phyloP scores from a whole-genome alignment of 2,888 invertebrate species.

The Zootermopsis nevadensis region DNA sequence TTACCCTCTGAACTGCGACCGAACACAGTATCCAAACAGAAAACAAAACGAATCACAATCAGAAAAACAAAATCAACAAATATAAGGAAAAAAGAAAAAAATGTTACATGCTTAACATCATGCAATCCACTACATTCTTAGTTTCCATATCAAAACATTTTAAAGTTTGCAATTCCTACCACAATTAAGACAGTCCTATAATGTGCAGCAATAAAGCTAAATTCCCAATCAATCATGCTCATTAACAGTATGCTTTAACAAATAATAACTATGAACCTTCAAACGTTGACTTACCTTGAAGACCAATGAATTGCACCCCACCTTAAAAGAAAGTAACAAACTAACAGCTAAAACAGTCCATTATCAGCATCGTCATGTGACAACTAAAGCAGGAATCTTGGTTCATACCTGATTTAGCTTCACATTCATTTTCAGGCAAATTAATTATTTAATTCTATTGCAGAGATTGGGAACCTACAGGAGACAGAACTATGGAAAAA shows the following conservation, averaged over 20 bases:
- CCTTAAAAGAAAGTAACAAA: conserved; percentile 66
- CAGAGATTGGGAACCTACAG: no score
- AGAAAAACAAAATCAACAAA: no score
- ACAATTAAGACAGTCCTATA: neutral
- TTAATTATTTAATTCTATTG: no score
- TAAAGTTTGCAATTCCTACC: neutral
- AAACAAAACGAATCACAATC: no score
- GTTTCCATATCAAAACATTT: neutral
- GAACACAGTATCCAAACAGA: no score
- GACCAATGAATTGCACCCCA: conserved; percentile 72
- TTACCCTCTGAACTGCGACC: no score
- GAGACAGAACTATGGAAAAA: no score
- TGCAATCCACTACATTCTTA: neutral
- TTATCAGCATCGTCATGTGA: conserved; percentile 44
- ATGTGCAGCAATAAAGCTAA: neutral
- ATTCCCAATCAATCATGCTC: neutral
- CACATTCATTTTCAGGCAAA: no score
- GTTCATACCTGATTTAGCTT: no score
- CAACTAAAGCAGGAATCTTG: conserved; percentile 6
- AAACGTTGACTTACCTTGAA: conserved; percentile 67
- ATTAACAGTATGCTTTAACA: neutral
- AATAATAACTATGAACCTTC: neutral
- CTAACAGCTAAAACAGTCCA: conserved; percentile 46
- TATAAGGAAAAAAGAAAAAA: no score
- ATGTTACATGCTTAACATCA: no score